Evolutionary conservation across 1,140 invertebrate species (phyloP).

Genomic region (Gonatopus flavifemur): DNA sequence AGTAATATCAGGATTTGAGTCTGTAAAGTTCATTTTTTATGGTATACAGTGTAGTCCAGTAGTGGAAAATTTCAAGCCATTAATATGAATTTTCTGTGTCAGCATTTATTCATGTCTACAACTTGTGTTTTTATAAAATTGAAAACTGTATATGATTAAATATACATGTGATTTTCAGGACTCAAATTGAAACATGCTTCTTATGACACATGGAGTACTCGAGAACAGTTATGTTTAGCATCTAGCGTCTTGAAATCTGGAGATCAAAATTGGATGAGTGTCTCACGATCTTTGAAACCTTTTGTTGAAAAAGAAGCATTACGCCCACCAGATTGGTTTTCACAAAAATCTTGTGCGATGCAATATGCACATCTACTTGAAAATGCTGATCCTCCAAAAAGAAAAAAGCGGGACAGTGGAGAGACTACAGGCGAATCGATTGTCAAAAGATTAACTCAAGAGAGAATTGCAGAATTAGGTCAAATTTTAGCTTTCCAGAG

Average conservation of each 20-base stretch:
- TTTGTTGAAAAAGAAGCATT: conserved; percentile 68
- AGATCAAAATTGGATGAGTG: conserved; percentile 93
- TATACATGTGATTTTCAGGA: conserved; percentile 33
- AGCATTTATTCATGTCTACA: neutral
- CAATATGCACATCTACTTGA: conserved; percentile 86
- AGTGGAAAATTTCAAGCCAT: neutral
- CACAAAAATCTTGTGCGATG: conserved; percentile 86
- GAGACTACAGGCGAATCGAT: conserved; percentile 83
- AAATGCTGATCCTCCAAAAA: conserved; percentile 82
- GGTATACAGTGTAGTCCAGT: neutral
- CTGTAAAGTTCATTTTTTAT: neutral
- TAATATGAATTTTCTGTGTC: neutral
- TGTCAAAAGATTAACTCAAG: conserved; percentile 74
- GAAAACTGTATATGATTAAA: neutral
- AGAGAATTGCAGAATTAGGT: conserved; percentile 76
- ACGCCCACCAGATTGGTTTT: conserved; percentile 85
- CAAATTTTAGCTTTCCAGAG: conserved; percentile 69
- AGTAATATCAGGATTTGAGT: too few relatives aligned
- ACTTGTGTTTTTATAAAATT: neutral
- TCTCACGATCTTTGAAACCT: conserved; percentile 75
- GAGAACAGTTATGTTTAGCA: conserved; percentile 83
- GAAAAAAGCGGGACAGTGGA: conserved; percentile 76
- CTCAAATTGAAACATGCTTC: conserved; percentile 69
- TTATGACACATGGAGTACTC: conserved; percentile 79
- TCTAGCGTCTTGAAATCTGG: conserved; percentile 85